Conservation (phyloP, 2,113 vertebrate genomes). For the Reinhardtius hippoglossoides region DNA sequence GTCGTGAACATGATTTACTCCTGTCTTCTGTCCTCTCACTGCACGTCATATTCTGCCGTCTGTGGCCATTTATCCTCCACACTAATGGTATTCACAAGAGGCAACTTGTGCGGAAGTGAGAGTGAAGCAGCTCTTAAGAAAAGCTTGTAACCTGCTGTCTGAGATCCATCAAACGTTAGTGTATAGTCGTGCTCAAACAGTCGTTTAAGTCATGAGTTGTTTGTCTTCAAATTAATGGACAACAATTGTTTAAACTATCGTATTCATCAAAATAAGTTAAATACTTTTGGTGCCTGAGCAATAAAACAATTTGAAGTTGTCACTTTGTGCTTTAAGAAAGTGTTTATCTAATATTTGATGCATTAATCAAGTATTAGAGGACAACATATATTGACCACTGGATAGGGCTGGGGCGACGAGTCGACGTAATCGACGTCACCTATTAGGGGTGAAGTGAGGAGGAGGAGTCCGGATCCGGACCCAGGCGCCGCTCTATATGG, state of each 20-base stretch:
- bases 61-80: slow-evolving; percentile 28
- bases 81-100: not conserved
- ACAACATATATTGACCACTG: too few species aligned
- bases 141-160: not conserved
- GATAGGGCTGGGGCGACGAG: too few species aligned
- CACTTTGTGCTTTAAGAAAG: not conserved
- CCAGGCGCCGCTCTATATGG: too few species aligned
- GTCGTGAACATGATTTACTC: slow-evolving; percentile 44
- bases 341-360: too few species aligned
- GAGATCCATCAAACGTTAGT: not conserved
- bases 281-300: too few species aligned
- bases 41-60: slow-evolving; percentile 23
- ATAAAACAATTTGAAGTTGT: not conserved
- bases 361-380: too few species aligned
- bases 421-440: too few species aligned
- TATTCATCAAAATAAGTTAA: too few species aligned
- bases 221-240: not conserved
- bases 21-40: slow-evolving; percentile 33
- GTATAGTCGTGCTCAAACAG: not conserved
- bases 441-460: too few species aligned
- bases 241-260: not conserved
- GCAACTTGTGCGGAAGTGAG: not conserved
- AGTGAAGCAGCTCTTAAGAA: not conserved
- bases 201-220: not conserved
- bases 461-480: too few species aligned